phyloP scores from a whole-genome alignment of 1,140 invertebrate species.

The Cyclargus thomasi region DNA sequence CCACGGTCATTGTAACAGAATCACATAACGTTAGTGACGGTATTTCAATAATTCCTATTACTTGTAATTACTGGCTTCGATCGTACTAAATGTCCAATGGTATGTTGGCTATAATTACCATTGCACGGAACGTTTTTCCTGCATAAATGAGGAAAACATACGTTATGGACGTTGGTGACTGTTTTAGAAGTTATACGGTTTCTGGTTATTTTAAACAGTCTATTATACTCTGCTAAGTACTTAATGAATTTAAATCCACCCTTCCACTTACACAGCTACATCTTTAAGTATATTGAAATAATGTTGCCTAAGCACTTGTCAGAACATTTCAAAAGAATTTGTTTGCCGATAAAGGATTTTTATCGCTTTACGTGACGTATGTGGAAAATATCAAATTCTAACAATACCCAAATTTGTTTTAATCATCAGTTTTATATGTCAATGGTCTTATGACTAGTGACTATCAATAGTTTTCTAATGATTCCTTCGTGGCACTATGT shows the following conservation, averaged over 20 bases:
- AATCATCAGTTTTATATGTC: too few species aligned
- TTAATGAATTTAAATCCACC: not conserved
- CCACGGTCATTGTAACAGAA: not conserved
- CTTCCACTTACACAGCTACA: too few species aligned
- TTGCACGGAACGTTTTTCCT: not conserved
- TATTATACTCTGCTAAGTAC: not conserved
- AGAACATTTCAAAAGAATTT: too few species aligned
- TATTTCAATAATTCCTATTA: not conserved
- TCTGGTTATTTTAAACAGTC: not conserved
- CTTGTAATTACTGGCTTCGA: not conserved
- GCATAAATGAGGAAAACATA: not conserved
- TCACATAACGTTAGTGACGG: not conserved
- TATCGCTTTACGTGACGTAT: too few species aligned
- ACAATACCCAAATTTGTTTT: too few species aligned
- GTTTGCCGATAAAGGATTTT: too few species aligned
- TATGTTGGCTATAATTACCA: slow-evolving; percentile 3
- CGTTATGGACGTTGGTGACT: not conserved
- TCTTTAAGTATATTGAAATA: too few species aligned
- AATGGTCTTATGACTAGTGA: too few species aligned
- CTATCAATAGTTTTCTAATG: not conserved
- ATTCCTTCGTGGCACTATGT: not conserved
- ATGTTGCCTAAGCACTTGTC: too few species aligned
- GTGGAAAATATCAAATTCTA: too few species aligned
- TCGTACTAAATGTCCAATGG: not conserved
- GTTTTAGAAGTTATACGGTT: not conserved